Percentiles rank a stretch among this genome's conserved stretches.
Conservation (phyloP, 2,797 vertebrate genomes). For the Rhynchotus rufescens region DNA sequence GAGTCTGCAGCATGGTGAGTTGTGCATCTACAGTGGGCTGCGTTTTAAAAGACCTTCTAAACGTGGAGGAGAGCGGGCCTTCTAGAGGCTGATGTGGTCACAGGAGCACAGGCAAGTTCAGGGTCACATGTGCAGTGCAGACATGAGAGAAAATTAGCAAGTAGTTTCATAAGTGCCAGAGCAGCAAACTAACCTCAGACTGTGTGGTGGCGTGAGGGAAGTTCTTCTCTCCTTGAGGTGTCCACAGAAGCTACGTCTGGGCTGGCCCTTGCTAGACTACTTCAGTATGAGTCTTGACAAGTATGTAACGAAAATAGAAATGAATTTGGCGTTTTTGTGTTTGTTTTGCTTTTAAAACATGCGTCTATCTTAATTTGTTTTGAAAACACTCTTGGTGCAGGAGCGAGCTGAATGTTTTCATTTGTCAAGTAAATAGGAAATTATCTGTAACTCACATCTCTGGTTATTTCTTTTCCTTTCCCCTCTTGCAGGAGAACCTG, state of each 20-base stretch:
- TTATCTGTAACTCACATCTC: neutral
- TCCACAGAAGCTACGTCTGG: neutral
- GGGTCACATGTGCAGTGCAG: neutral
- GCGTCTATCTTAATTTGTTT: neutral
- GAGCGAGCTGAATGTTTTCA: neutral
- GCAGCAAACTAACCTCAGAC: neutral
- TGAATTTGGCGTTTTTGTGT: neutral
- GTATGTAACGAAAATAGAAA: neutral
- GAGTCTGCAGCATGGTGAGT: neutral
- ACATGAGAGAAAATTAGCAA: neutral
- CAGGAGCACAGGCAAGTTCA: neutral
- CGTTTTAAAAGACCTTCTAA: accelerated
- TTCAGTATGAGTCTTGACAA: neutral
- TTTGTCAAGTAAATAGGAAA: neutral
- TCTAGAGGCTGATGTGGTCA: neutral
- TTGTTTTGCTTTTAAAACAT: neutral
- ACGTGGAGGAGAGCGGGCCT: neutral
- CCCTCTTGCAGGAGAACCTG: constrained; percentile 12
- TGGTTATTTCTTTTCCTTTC: neutral
- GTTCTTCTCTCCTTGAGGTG: neutral
- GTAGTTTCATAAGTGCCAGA: neutral
- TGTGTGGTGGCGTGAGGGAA: neutral
- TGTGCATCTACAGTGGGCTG: neutral
- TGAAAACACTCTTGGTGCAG: neutral
- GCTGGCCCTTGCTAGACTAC: neutral